Percentiles rank a stretch among this genome's conserved stretches.
Conservation (phyloP, 1,140 invertebrate genomes). For the Kradibia gibbosae region DNA sequence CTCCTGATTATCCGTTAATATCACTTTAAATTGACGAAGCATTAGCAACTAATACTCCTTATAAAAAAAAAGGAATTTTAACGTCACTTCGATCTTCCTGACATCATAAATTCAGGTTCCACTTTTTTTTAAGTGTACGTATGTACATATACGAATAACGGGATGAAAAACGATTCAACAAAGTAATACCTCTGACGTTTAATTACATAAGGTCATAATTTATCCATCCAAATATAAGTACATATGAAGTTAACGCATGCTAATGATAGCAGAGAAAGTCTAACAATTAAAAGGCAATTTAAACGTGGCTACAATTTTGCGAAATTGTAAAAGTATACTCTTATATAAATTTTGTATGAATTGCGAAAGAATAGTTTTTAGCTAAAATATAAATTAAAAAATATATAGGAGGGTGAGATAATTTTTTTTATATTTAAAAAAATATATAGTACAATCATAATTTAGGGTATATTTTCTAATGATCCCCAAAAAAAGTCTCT, state of each 20-base stretch:
- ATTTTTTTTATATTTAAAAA: too few relatives aligned
- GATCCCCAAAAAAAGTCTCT: too few relatives aligned
- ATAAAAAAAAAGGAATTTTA: slow-evolving; percentile 21
- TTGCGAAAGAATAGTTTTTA: background rate
- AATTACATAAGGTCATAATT: slow-evolving; percentile 22
- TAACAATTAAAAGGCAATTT: background rate
- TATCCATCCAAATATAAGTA: slow-evolving; percentile 33
- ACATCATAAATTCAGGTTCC: background rate
- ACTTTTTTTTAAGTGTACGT: background rate
- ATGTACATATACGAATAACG: background rate
- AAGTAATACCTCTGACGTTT: background rate
- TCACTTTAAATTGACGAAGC: background rate
- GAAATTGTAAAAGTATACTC: background rate
- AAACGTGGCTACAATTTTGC: background rate
- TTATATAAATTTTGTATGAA: background rate
- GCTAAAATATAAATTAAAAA: background rate
- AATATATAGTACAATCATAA: too few relatives aligned
- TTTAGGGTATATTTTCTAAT: too few relatives aligned
- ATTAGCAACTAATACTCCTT: background rate
- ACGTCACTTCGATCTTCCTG: background rate
- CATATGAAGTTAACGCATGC: background rate
- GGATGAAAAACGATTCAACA: slow-evolving; percentile 21
- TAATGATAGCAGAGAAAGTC: background rate
- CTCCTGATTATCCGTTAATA: slow-evolving; percentile 13
- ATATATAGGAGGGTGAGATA: background rate